Evolutionary conservation across 2,113 vertebrate genomes (phyloP), one percentile per base, ranked within the genome.

Genomic region (Gorsachius goisagi): DNA sequence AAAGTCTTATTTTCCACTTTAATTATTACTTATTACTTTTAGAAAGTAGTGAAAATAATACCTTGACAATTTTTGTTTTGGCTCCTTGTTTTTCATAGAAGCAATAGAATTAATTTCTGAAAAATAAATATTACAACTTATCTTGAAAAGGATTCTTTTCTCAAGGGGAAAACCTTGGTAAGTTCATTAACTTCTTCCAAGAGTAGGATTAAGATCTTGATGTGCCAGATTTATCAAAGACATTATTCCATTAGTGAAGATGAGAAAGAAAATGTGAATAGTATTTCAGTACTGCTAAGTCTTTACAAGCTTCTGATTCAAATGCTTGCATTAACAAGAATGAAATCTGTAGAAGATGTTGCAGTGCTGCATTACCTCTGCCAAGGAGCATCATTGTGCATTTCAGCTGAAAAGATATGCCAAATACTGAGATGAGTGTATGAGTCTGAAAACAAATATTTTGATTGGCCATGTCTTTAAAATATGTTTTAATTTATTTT

Each of bases 151-250:
- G 39, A 76, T 76, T 90, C 45, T 88, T 88, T 88, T 76, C 89
- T 82, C 72, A 35, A 66, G 56, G 88, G 88, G 71, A 69, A 94
- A 91, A 88, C 78, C 67, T 88, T 20, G 37, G 32, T 63, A 30
- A 95, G 85, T 96, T 96, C 93, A 93, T 88, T 92, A 96, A 94
- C 93, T 92, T 59, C 59, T 95, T 92, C 72, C 72, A 94, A 15
- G 15, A 18, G 64, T 2, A 64, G 88, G 76, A 93, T 94, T 89
- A 90, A 84, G 37, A 93, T 92, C 72, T 88, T 52, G 88, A 87
- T 56, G 52, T 52, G 45, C 76, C 56, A 74, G 88, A 81, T 80
- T 82, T 93, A 81, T 93, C 95, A 93, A 90, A 96, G 88, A 2
- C 63, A 23, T 64, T 20, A 75, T 88, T 90, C 55, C 90, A 55